Conservation (phyloP, 64 coral and sea anemone species). For the Exaiptasia diaphana region DNA sequence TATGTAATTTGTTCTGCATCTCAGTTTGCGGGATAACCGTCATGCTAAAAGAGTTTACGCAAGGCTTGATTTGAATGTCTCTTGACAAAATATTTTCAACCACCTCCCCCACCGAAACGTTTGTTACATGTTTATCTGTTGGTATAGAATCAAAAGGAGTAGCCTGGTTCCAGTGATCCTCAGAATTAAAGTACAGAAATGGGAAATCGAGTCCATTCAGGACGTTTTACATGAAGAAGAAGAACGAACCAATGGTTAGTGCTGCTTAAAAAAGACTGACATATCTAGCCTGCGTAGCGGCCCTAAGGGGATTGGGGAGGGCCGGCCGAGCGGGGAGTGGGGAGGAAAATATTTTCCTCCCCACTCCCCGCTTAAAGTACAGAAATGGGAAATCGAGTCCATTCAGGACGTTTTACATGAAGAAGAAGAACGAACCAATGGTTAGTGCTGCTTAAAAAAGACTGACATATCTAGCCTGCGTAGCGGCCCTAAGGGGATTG, state of each 20-base stretch:
- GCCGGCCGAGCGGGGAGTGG: neutral
- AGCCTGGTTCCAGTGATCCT: conserved; percentile 58
- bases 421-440: conserved; percentile 27
- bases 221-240: conserved; percentile 66
- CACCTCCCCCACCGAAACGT: neutral
- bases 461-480: neutral
- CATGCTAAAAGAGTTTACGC: neutral
- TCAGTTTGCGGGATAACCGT: neutral
- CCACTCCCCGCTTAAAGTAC: neutral
- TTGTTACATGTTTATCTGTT: neutral
- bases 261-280: neutral
- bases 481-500: no score
- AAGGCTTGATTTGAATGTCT: neutral
- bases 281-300: neutral
- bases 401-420: conserved; percentile 69
- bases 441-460: neutral
- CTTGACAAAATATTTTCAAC: neutral
- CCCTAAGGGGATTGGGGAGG: neutral
- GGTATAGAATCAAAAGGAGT: conserved; percentile 36
- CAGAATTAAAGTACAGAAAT: conserved; percentile 41
- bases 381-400: conserved; percentile 85
- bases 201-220: conserved; percentile 87
- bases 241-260: neutral
- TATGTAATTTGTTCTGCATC: neutral
- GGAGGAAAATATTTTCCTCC: neutral